phyloP scores from a whole-genome alignment of 2,797 vertebrate genomes.

The Oophaga sylvatica region DNA sequence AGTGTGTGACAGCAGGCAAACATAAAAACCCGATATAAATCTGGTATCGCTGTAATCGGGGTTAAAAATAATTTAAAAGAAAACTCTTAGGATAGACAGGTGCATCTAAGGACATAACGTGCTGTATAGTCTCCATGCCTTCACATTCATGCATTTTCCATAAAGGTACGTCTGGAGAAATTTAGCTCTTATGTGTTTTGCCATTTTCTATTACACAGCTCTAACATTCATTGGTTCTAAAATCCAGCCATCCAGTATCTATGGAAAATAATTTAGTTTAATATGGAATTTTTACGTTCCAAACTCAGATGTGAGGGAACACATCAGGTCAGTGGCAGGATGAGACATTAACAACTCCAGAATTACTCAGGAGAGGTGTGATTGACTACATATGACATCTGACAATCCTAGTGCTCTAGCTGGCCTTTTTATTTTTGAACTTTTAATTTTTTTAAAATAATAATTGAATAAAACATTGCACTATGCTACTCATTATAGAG shows the following conservation, averaged over 20 bases:
- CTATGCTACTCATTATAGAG: too few relatives aligned
- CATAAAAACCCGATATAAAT: too few relatives aligned
- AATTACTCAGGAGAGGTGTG: not conserved
- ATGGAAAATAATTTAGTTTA: constrained; percentile 1
- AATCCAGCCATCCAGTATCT: not conserved
- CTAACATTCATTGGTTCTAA: not conserved
- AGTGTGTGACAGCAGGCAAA: too few relatives aligned
- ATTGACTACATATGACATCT: not conserved
- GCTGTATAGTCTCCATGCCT: not conserved
- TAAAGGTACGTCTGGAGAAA: not conserved
- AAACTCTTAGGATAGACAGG: not conserved
- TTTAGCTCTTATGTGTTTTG: not conserved
- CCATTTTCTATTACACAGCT: not conserved
- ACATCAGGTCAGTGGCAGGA: not conserved
- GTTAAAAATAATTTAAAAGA: not conserved
- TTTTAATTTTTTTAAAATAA: too few relatives aligned
- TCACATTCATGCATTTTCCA: not conserved
- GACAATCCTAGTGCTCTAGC: too few relatives aligned
- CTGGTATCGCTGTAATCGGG: too few relatives aligned
- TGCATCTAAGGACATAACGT: not conserved
- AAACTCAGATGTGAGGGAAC: not conserved
- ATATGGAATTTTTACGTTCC: not conserved
- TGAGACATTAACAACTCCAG: not conserved
- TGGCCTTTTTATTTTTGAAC: too few relatives aligned
- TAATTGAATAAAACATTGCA: too few relatives aligned